phyloP scores from a whole-genome alignment of 2,888 invertebrate species.

The Cerastis leucographa region DNA sequence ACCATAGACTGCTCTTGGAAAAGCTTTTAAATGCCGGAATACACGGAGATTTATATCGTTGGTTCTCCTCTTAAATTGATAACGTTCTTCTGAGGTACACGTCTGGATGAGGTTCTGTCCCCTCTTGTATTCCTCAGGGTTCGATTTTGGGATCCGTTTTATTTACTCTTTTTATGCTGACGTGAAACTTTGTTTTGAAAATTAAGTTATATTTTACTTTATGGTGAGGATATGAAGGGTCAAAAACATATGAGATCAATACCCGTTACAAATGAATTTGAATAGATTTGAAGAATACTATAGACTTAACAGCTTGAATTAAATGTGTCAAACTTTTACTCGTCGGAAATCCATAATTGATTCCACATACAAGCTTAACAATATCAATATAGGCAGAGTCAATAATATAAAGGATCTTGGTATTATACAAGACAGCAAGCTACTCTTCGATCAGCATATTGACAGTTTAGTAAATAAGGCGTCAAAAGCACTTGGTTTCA shows the following conservation, averaged over 20 bases:
- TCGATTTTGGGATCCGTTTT: conserved; percentile 22
- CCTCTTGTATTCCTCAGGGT: conserved; percentile 41
- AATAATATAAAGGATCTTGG: conserved; percentile 11
- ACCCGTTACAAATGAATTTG: no score
- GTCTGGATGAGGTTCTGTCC: conserved; percentile 21
- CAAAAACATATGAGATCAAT: no score
- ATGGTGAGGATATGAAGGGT: no score
- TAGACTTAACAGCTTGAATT: conserved; percentile 9
- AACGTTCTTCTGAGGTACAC: conserved; percentile 21
- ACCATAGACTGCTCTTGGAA: no score
- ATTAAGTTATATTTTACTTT: no score
- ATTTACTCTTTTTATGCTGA: conserved; percentile 13
- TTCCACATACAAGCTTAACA: neutral
- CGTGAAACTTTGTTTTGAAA: no score
- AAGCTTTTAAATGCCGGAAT: conserved; percentile 16
- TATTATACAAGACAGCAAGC: conserved; percentile 4
- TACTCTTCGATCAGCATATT: conserved; percentile 5
- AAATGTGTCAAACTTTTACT: conserved; percentile 6
- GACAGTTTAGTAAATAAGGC: no score
- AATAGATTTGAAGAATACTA: conserved; percentile 13
- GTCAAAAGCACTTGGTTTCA: no score
- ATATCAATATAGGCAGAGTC: neutral
- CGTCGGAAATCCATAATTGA: neutral
- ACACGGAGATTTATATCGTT: conserved; percentile 33
- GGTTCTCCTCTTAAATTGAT: no score